Percentiles rank a stretch among this genome's conserved stretches.
These are phyloP conservation scores for Cydia pomonella DNA, from an alignment of 1,140 invertebrate species.

Conservation along the genomic window DNA sequence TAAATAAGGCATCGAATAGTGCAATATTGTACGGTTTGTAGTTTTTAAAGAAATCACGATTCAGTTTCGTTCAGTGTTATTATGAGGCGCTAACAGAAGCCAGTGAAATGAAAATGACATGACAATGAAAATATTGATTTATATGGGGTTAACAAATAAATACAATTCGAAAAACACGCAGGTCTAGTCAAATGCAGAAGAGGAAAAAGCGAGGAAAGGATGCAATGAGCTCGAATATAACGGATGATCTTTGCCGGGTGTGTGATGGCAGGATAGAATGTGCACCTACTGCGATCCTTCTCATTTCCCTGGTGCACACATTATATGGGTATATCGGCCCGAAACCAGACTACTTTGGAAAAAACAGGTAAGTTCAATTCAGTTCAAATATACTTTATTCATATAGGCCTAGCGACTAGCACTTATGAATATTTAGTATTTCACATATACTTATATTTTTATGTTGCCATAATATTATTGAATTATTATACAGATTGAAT, in stretches of 20 bases:
- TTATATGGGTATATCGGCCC: conserved; percentile 65
- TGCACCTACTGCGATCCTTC: conserved; percentile 70
- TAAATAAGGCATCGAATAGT: no score
- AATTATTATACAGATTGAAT: no score
- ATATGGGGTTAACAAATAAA: neutral
- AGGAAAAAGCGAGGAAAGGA: conserved; percentile 41
- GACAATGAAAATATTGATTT: neutral
- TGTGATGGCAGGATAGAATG: conserved; percentile 73
- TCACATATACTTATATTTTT: no score
- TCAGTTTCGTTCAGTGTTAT: no score
- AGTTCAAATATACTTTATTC: no score
- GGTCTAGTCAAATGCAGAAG: conserved; percentile 6
- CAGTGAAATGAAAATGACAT: neutral
- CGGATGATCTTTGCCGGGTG: conserved; percentile 70
- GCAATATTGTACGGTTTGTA: no score
- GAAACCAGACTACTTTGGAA: conserved; percentile 67
- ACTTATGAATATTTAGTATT: no score
- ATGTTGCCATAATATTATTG: no score
- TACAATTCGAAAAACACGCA: neutral
- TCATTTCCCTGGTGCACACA: conserved; percentile 68
- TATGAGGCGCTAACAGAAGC: neutral
- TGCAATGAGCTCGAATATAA: conserved; percentile 68
- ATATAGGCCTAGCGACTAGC: no score
- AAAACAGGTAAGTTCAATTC: conserved; percentile 42
- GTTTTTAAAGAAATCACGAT: no score